A percentile compares a stretch with the other conserved stretches of the same genome.
phyloP scores from a whole-genome alignment of 1,140 invertebrate species.

The Drosophila sp. region DNA sequence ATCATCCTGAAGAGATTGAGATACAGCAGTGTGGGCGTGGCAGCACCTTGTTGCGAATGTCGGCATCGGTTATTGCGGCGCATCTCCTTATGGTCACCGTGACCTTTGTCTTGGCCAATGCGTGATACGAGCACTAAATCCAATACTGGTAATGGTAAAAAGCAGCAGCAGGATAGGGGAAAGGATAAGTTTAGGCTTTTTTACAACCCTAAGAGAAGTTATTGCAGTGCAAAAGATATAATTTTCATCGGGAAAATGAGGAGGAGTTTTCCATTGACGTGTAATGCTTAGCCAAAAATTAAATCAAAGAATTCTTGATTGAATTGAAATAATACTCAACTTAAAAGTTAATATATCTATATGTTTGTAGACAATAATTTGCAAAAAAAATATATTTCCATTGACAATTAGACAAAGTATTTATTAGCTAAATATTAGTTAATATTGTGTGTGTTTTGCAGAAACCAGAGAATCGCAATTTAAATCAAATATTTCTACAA shows the following conservation, averaged over 20 bases:
- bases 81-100: constrained; percentile 78
- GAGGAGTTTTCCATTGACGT: constrained; percentile 3
- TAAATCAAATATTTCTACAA: constrained; percentile 40
- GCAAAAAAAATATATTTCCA: constrained; percentile 42
- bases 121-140: constrained; percentile 77
- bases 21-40: constrained; percentile 89
- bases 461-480: constrained; percentile 33
- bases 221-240: neutral
- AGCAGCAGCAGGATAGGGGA: neutral
- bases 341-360: constrained; percentile 58
- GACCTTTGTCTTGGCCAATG: constrained; percentile 75
- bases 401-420: constrained; percentile 58
- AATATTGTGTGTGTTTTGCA: constrained; percentile 35
- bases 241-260: neutral
- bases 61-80: constrained; percentile 63
- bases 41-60: constrained; percentile 66
- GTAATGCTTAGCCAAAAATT: constrained; percentile 31
- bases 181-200: neutral
- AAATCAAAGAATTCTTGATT: constrained; percentile 19
- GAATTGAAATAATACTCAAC: constrained; percentile 30
- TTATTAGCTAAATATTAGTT: constrained; percentile 64
- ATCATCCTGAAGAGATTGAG: constrained; percentile 93
- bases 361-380: constrained; percentile 83
- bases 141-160: neutral
- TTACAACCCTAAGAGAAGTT: neutral